Base-by-base conservation (phyloP, 2,113 vertebrate species). In the Nanorana parkeri region DNA sequence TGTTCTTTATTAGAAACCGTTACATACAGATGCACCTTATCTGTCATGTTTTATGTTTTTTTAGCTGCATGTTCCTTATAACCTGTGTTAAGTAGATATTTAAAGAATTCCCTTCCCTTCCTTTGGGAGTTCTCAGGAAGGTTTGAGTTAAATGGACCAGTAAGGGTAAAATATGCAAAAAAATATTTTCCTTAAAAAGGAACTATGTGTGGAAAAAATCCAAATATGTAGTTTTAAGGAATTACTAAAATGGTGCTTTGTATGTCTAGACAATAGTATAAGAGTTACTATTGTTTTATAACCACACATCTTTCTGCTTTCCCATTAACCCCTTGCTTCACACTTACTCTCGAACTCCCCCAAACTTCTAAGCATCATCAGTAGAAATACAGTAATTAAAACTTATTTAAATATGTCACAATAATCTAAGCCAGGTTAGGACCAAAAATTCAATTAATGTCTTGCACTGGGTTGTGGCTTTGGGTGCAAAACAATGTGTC, bases 71-170 rank as follows among this genome's bases (percentile, higher is more conserved):
- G 86, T 87, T 88, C 87, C 77, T 36, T 66, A 41, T 68, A 88
- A 86, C 88, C 82, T 66, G 80, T 87, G 88, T 88, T 77, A 88
- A 84, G 84, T 87, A 87, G 86, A 89, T 78, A 84, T 87, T 78
- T 88, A 76, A 89, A 73, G 84, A 89, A 89, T 91, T 89, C 84
- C 78, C 87, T 91, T 89, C 84, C 78, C 87, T 85, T 90, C 89
- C 86, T 89, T 84, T 88, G 89, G 87, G 88, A 90, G 87, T 90
- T 90, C 88, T 90, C 83, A 88, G 86, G 86, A 89, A 88, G 75
- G 84, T 88, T 90, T 86, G 88, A 84, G 85, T 84, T 88, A 89
- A 90, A 91, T 88, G 87, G 85, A 67, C 86, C 88, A 88, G 80
- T 88, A 84, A 85, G 76, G 80, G 74, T 84, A 86, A 88, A 88